phyloP scores from a whole-genome alignment of 2,797 vertebrate genomes.

The Pangasius djambal region DNA sequence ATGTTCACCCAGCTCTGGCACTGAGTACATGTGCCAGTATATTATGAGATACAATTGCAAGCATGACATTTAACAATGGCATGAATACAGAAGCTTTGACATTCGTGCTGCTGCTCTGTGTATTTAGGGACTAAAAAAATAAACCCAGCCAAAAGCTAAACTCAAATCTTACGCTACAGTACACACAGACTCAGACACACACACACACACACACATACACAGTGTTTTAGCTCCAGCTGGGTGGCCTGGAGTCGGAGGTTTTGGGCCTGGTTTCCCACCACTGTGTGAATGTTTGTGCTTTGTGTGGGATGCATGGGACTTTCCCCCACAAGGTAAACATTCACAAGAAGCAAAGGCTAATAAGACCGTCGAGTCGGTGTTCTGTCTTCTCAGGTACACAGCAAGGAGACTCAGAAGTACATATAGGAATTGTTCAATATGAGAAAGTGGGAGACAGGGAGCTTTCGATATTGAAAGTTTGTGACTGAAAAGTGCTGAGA shows the following conservation, averaged over 20 bases:
- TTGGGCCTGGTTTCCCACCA: conserved; percentile 8
- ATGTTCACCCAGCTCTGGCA: background rate
- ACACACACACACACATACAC: background rate
- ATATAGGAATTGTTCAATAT: background rate
- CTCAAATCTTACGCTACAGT: background rate
- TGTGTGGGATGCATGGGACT: background rate
- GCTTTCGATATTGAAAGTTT: background rate
- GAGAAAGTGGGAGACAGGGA: background rate
- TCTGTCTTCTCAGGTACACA: conserved; percentile 14
- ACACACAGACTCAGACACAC: background rate
- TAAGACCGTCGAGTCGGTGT: background rate
- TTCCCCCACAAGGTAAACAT: conserved; percentile 26
- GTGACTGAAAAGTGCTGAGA: conserved; percentile 12
- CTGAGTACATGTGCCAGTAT: background rate
- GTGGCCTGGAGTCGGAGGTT: conserved; percentile 6
- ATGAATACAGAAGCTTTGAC: conserved; percentile 16
- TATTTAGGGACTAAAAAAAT: background rate
- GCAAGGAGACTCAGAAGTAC: background rate
- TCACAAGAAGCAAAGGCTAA: background rate
- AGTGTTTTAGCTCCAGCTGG: background rate
- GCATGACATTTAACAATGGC: conserved; percentile 32
- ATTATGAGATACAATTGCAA: conserved; percentile 25
- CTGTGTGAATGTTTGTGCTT: conserved; percentile 1
- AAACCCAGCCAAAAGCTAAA: background rate
- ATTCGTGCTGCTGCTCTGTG: conserved; percentile 15